These are phyloP conservation scores for Mormyrus hasselquistii DNA, from an alignment of 2,797 vertebrate genomes.

Conservation along the genomic window DNA sequence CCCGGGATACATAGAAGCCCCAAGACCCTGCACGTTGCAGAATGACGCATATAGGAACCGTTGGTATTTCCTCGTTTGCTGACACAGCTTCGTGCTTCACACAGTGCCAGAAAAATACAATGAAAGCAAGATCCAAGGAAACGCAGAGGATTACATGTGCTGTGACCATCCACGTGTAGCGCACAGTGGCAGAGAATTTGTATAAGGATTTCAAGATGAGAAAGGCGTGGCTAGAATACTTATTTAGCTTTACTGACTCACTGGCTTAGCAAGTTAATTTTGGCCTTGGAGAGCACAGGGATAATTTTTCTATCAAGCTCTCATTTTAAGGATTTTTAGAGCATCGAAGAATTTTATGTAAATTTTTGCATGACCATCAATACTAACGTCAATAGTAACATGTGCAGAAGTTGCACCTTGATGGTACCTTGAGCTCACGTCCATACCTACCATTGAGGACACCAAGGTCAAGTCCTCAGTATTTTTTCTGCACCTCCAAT, in stretches of 20 bases:
- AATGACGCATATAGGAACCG: background rate
- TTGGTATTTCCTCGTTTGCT: slow-evolving; percentile 16
- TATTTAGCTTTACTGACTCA: slow-evolving; percentile 7
- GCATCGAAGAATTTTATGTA: background rate
- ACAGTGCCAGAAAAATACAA: slow-evolving; percentile 30
- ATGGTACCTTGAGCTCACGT: background rate
- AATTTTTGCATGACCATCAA: background rate
- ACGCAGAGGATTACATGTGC: slow-evolving; percentile 16
- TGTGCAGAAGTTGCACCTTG: background rate
- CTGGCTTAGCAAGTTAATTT: background rate
- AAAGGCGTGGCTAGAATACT: background rate
- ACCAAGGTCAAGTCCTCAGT: background rate
- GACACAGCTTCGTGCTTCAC: background rate
- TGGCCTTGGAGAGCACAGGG: background rate
- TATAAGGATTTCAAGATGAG: slow-evolving; percentile 29
- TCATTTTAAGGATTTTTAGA: background rate
- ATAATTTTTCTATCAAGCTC: background rate
- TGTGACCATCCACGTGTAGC: background rate
- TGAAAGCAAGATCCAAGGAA: slow-evolving; percentile 13
- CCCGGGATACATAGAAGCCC: background rate
- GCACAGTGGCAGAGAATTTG: slow-evolving; percentile 19
- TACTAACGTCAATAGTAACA: background rate
- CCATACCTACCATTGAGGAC: background rate
- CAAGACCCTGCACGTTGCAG: background rate
- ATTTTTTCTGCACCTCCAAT: background rate